Base-by-base conservation (phyloP, 2,888 invertebrate species). In the Stenichneumon culpator region DNA sequence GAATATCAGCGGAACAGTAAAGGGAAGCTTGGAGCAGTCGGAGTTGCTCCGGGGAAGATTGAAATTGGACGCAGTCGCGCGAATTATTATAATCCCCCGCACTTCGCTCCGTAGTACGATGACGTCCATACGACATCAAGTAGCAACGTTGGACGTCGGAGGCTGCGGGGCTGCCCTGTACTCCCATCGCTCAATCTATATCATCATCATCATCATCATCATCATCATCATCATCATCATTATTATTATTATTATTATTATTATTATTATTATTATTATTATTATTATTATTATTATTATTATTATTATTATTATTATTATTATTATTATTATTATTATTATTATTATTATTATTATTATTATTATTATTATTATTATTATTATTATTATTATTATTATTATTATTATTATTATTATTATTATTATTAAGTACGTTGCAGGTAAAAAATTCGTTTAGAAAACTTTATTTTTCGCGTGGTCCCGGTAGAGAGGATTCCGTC, bases 41-140 rank as follows among this genome's bases (percentile, higher is more conserved):
- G 68, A 60, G 80, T 81, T 84, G 87, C 87, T 89, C 88, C 87
- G 82, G 87, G 89, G 89, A 88, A 91, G 87, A 93, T 92, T 92
- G 92, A 92, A 92, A 92, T 92, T 92, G 92, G 88, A 92, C 87
- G 89, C 93, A 93, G 92, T 88, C 90, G 91, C 87, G 92, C 92
- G 92, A 91, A 92, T 92, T 93, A 93, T 93, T 93, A 93, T 93
- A 92, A 93, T 92, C 92, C 89, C 85, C 88, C 82, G 84, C 79
- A 87, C 85, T 86, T 84, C 57, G 77, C 22, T 25, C 65, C 28
- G 28, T 28, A 5, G 28, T 77, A 80, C 67, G 50, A 75, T 84
- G 39, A 72, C 72, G 72, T 77, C 72, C 72, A 39, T 77, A 73
- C 69, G 28, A 28, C 28, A 28, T 28, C 2, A 28, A 4, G 28